phyloP scores from a whole-genome alignment of 37 sponge, comb jelly and placozoan genomes.

The Mnemiopsis leidyi region DNA sequence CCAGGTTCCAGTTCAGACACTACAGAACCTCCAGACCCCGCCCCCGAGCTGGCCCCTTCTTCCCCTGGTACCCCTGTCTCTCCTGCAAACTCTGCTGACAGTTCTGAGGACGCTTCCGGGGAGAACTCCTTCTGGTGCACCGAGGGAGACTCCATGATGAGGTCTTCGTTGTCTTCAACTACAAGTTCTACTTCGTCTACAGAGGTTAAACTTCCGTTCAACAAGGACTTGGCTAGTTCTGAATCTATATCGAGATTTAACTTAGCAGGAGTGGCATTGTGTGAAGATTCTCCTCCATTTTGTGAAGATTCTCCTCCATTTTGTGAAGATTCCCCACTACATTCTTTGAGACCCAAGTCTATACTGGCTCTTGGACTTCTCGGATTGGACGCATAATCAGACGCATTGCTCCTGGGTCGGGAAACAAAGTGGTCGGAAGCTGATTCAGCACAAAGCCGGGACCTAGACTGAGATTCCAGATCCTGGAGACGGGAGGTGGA shows the following conservation, averaged over 20 bases:
- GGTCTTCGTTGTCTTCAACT: conserved; percentile 36
- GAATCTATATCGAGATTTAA: neutral
- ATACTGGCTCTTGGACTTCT: neutral
- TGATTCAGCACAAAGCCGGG: conserved; percentile 4
- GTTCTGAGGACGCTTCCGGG: neutral
- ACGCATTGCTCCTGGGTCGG: conserved; percentile 20
- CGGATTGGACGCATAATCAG: neutral
- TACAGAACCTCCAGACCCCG: neutral
- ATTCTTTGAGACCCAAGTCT: neutral
- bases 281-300: neutral
- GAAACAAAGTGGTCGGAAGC: neutral
- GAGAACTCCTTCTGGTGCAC: conserved; percentile 15
- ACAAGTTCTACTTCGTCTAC: conserved; percentile 3
- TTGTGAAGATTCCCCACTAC: neutral
- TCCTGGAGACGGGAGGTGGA: neutral
- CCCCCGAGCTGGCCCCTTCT: neutral
- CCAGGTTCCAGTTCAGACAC: conserved; percentile 13
- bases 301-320: neutral
- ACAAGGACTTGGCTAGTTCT: neutral
- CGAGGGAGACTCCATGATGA: conserved; percentile 3
- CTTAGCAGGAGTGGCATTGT: neutral
- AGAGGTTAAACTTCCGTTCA: neutral
- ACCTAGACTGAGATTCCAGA: neutral
- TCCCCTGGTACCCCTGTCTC: neutral
- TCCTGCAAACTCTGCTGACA: neutral